Base-by-base conservation (phyloP, 1,140 invertebrate species). In the Agraylea sexmaculata region DNA sequence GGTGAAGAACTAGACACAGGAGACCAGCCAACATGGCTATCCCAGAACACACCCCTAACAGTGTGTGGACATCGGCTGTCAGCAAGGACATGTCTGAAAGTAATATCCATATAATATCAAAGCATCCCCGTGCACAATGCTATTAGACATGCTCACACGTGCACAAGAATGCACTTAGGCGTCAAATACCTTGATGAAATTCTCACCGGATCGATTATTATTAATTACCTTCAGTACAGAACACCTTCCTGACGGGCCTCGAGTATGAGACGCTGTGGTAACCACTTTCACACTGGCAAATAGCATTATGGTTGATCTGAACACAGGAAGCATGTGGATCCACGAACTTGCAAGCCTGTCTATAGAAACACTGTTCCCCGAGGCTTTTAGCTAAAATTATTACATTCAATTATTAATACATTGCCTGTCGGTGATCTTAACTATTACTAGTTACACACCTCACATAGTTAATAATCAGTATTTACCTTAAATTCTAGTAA, bases 181-280 rank as follows among this genome's bases (percentile, higher is more conserved):
- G n/a, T n/a, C n/a, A n/a, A n/a, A n/a, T n/a, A n/a, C n/a, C n/a
- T n/a, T n/a, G 13, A 8, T 32, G 13, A 13, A 32, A 32, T 16
- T 22, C 16, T 36, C 7, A 7, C 33, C 15, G 20, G n/a, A n/a
- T n/a, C n/a, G n/a, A n/a, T n/a, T n/a, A n/a, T n/a, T n/a, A n/a
- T n/a, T n/a, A n/a, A n/a, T 57, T 60, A 86, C 84, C 83, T 76
- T 83, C 78, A 43, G 82, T 82, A 59, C 84, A 88, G 60, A 87
- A 86, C 43, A 79, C 63, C 50, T 75, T 74, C 50, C 77, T 76
- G 45, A 74, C 77, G 28, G 80, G 78, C 52, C 76, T 75, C 42
- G 75, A 75, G 47, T 83, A 69, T 44, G 74, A 72, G 18, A 84
- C 83, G 49, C 70, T 77, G 61, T 86, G 83, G 58, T 78, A 87